Evolutionary conservation across 2,888 invertebrate genomes (phyloP), one percentile per base, ranked within the genome.

Genomic region (Blastobasis lacticolella): DNA sequence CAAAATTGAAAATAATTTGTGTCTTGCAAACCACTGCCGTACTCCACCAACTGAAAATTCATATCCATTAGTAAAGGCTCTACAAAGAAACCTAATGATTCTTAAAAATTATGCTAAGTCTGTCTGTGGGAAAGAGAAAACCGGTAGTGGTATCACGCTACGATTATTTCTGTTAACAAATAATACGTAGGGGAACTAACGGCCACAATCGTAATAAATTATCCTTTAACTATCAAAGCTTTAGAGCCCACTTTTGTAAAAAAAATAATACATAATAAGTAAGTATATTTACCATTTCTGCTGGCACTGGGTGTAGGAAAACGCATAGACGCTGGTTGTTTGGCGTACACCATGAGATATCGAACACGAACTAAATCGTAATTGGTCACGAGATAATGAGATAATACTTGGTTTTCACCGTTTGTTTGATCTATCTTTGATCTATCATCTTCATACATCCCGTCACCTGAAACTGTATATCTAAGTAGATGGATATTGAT

Each of bases 361-460:
- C 94, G 91, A 23, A 95, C 89, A 58, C 94, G 89, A 9, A 95
- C 90, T 63, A 94, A 83, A 61, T 95, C 94, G 68, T 93, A 93
- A 68, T 95, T 94, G 49, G 91, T 91, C 10, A 94, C 94, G 45
- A 95, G 88, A 67, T 93, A 93, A 78, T 94, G 94, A 64, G 92
- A 64, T 48, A 66, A 38, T n/a, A 36, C 53, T 54, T 65, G 62
- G 9, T 90, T 53, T 90, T 94, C 65, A 90, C 88, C 63, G 84
- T 81, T 61, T 53, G 67, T 61, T 23, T 23, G 23, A 23, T 23
- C 23, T 23, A 36, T 38, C 45, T 40, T 52, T 8, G 10, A 10
- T 41, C 43, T 50, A 5, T 42, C 42, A 23, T 51, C 51, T 8
- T 43, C 51, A n/a, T 10, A 51, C 5, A n/a, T 44, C 9, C 47